phyloP scores from a whole-genome alignment of 2,113 vertebrate species.

The Phyllostomus hastatus region DNA sequence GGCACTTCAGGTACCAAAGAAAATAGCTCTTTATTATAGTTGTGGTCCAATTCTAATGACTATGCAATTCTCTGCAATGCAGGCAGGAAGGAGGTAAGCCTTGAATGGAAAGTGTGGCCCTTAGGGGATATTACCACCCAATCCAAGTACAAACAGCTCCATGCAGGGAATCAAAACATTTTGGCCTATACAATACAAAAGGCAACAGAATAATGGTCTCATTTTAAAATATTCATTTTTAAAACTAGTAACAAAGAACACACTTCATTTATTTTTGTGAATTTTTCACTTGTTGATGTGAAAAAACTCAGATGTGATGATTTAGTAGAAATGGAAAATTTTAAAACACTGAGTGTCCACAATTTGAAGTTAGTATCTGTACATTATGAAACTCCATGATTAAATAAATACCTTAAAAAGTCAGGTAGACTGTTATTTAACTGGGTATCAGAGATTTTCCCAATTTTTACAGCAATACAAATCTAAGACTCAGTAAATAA shows the following conservation, averaged over 20 bases:
- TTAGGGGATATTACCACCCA: neutral
- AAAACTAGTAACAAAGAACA: neutral
- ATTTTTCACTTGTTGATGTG: neutral
- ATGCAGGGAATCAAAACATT: neutral
- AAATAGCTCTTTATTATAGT: neutral
- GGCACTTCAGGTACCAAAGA: neutral
- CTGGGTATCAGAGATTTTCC: neutral
- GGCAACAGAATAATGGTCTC: neutral
- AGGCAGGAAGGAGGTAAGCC: neutral
- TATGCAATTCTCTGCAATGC: neutral
- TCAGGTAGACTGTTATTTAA: neutral
- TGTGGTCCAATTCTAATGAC: neutral
- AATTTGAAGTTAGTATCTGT: neutral
- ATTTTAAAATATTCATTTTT: neutral
- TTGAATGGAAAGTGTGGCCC: neutral
- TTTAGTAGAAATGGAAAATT: neutral
- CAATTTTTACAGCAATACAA: neutral
- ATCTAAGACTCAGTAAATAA: neutral
- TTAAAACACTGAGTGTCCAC: neutral
- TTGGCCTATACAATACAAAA: neutral
- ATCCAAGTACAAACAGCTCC: rapidly evolving
- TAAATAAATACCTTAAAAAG: neutral
- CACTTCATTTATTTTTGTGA: neutral
- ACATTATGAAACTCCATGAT: neutral
- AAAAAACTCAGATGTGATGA: neutral